Percentiles rank a stretch among this genome's conserved stretches.
Conservation (phyloP, 2,888 invertebrate species). For the Oscheius sp. region DNA sequence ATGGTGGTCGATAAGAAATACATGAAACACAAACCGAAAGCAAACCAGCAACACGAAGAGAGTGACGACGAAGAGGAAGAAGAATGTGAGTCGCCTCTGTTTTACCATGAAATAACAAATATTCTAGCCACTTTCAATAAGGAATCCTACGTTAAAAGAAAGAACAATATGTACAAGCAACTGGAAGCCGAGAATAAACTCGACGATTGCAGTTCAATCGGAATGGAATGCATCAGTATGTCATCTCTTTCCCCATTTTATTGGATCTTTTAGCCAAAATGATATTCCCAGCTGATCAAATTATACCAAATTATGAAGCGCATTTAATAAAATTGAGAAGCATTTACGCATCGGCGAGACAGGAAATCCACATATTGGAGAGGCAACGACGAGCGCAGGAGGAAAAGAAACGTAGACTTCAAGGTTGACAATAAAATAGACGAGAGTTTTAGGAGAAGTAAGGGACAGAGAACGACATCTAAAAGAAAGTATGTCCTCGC, state of each 20-base stretch:
- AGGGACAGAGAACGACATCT: neutral
- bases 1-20: slow-evolving; percentile 41
- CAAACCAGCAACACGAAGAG: neutral
- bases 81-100: neutral
- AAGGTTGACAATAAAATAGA: neutral
- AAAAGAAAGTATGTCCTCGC: neutral
- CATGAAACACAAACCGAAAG: slow-evolving; percentile 26
- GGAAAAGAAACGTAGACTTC: slow-evolving; percentile 27
- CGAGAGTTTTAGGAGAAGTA: neutral
- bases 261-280: neutral
- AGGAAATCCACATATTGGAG: slow-evolving; percentile 7
- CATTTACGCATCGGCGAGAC: neutral
- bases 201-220: neutral
- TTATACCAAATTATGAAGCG: neutral
- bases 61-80: slow-evolving; percentile 28
- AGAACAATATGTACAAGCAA: slow-evolving; percentile 23
- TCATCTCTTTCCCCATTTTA: too few species aligned
- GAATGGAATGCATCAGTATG: too few species aligned
- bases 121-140: slow-evolving; percentile 4
- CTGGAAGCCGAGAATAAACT: slow-evolving; percentile 4
- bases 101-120: too few species aligned
- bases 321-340: neutral
- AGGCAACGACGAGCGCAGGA: neutral
- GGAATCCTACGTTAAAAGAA: slow-evolving; percentile 17
- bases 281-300: neutral